These are phyloP conservation scores for Sinocyclocheilus maitianheensis DNA, from an alignment of 2,113 vertebrate genomes.

Conservation along the genomic window DNA sequence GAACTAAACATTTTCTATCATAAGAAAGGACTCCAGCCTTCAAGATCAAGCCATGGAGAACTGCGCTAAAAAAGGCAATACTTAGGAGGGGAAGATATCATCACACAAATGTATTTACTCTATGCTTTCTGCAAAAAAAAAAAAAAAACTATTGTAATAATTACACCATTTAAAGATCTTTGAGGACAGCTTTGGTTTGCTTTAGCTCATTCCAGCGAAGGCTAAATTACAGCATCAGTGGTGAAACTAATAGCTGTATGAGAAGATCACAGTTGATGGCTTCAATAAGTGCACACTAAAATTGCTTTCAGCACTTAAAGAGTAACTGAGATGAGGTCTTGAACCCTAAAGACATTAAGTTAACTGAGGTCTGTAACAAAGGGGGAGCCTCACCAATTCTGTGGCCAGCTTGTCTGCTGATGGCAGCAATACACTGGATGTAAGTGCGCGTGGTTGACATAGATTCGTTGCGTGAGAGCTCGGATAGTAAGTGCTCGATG, in stretches of 20 bases:
- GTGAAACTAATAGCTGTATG: background rate
- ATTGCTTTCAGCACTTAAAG: constrained; percentile 29
- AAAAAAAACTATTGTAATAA: background rate
- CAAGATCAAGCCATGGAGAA: background rate
- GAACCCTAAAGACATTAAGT: constrained; percentile 17
- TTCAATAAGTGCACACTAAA: constrained; percentile 17
- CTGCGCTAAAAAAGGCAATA: background rate
- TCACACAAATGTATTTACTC: background rate
- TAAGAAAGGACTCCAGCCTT: background rate
- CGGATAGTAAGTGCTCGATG: constrained; percentile 95
- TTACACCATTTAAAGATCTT: constrained; percentile 21
- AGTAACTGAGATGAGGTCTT: constrained; percentile 34
- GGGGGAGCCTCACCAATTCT: constrained; percentile 87
- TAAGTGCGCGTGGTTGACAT: constrained; percentile 99
- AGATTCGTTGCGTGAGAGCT: constrained; percentile 96
- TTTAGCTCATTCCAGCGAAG: background rate
- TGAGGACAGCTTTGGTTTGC: background rate
- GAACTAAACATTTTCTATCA: background rate
- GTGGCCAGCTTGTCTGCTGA: constrained; percentile 98
- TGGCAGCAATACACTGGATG: constrained; percentile 98
- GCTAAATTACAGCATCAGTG: constrained; percentile 19
- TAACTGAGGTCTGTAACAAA: constrained; percentile 8
- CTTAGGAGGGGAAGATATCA: background rate
- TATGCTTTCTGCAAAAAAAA: background rate
- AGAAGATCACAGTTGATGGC: constrained; percentile 18